phyloP scores from a whole-genome alignment of 2,113 vertebrate genomes.

The Plotosus lineatus region DNA sequence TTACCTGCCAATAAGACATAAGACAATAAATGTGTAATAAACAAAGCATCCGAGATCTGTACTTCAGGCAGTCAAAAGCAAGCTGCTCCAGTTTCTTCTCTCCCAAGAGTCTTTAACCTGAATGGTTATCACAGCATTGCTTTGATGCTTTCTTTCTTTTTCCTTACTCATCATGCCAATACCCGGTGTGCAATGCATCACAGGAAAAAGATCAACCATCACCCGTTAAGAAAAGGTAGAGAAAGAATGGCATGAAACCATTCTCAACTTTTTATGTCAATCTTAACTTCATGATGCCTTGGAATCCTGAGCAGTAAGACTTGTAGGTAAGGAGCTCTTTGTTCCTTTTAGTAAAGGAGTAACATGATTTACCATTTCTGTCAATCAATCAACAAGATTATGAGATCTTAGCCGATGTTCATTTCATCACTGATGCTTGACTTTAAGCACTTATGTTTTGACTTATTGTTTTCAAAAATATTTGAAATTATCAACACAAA shows the following conservation, averaged over 20 bases:
- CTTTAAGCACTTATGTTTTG: not conserved
- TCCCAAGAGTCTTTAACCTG: slow-evolving; percentile 1
- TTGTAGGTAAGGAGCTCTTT: not conserved
- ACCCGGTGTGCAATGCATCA: not conserved
- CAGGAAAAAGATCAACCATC: not conserved
- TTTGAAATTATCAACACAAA: not conserved
- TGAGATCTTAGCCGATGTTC: not conserved
- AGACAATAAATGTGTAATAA: slow-evolving; percentile 45
- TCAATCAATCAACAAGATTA: not conserved
- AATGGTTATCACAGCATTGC: not conserved
- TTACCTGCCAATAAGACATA: slow-evolving; percentile 38
- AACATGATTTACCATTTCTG: not conserved
- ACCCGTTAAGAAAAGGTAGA: too few species aligned
- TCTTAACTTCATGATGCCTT: not conserved
- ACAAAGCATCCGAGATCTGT: not conserved
- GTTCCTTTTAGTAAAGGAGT: not conserved
- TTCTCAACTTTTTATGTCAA: not conserved
- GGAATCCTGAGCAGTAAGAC: not conserved
- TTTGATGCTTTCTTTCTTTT: not conserved
- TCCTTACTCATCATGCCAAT: not conserved
- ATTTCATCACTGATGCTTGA: not conserved
- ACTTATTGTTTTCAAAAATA: not conserved
- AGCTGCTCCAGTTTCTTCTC: not conserved
- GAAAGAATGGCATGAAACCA: not conserved
- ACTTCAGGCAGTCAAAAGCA: not conserved